Conservation (phyloP, 2,797 vertebrate genomes). For the Cirrhinus mrigala region DNA sequence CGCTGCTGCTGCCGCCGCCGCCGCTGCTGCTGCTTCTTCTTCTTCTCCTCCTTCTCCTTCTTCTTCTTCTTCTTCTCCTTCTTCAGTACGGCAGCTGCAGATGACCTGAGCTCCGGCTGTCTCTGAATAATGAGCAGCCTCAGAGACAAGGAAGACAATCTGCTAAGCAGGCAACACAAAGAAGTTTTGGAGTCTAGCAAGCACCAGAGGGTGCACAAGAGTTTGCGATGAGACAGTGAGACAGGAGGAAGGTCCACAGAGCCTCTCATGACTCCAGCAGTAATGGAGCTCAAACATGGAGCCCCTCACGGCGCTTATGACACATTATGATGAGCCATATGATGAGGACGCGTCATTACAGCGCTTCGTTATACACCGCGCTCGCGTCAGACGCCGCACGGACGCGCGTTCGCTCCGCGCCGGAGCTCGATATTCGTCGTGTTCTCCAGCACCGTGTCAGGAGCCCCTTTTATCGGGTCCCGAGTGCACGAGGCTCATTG, state of each 20-base stretch:
- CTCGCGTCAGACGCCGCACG: neutral
- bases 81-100: slow-evolving; percentile 88
- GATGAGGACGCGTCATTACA: slow-evolving; percentile 68
- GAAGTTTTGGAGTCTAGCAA: slow-evolving; percentile 87
- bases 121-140: slow-evolving; percentile 99
- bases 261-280: slow-evolving; percentile 68
- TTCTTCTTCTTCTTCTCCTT: slow-evolving; percentile 43
- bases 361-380: neutral
- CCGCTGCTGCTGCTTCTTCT: slow-evolving; percentile 27
- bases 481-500: neutral
- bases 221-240: slow-evolving; percentile 79
- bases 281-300: slow-evolving; percentile 52
- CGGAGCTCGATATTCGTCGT: too few species aligned
- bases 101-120: slow-evolving; percentile 99
- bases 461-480: neutral
- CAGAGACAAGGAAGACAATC: slow-evolving; percentile 96
- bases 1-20: slow-evolving; percentile 74
- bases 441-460: neutral
- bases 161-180: slow-evolving; percentile 95
- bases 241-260: slow-evolving; percentile 44
- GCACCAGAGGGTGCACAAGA: slow-evolving; percentile 99
- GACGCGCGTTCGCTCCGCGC: neutral
- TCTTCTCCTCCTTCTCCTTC: slow-evolving; percentile 66
- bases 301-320: slow-evolving; percentile 36
- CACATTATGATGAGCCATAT: slow-evolving; percentile 71